Evolutionary conservation across 1,140 invertebrate genomes (phyloP), one percentile per base, ranked within the genome.

Genomic region (Drepana arcuata): DNA sequence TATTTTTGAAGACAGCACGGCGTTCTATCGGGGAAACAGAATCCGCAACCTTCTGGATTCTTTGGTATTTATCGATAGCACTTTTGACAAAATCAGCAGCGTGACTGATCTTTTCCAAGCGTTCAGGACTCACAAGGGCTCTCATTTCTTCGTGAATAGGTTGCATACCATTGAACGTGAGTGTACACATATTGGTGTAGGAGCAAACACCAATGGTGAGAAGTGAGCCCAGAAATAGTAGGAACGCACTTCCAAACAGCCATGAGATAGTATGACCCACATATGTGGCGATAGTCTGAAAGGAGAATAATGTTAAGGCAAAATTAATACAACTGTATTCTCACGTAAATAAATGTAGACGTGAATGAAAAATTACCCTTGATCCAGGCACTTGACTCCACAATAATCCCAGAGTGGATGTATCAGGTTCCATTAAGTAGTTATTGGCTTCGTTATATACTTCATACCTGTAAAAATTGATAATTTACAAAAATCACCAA

Each of bases 11-110:
- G 34, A 50, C 31, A 4, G 57, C 40, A 13, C 65, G 55, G 11
- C 73, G 54, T 47, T 48, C 63, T 40, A 60, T 69, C 10, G 36
- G 39, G 7, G 44, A 41, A 13, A 23, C 13, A 0, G 40, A 32
- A 21, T 67, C 59, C 7, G 56, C 32, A 1, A 77, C 63, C 33
- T 54, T 64, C 40, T 89, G 85, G 28, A 89, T 67, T 24, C 83
- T 71, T 18, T 86, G 77, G 60, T 91, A 92, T 58, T 89, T 90
- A 12, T 86, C 84, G 34, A 92, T 83, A 10, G 90, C 90, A 11
- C 83, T 85, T 35, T 86, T 84, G 1, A 92, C 86, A 10, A 91
- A 85, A 10, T 85, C 75, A 0, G 88, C 85, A 0, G 88, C 86
- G 2, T 85, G 70, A n/a, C 87, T 84, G 5, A 92, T 84, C 21